A percentile compares a stretch with the other conserved stretches of the same genome.
Conservation (phyloP, 2,888 invertebrate species). For the Margaritifera margaritifera region DNA sequence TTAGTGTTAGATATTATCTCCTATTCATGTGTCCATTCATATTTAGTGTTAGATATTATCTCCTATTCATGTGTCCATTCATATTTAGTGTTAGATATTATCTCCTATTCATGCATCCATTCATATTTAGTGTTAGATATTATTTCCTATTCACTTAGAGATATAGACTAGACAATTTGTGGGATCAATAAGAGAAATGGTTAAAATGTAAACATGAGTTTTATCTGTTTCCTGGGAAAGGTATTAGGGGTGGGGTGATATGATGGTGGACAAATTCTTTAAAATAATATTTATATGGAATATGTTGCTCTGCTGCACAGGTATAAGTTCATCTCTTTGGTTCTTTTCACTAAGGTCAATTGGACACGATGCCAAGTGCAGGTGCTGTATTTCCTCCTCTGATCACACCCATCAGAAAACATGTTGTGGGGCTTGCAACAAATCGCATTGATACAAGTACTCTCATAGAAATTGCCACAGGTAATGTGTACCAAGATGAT, state of each 20-base stretch:
- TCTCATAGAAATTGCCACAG: constrained; percentile 65
- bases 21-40: no score
- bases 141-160: no score
- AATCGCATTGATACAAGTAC: constrained; percentile 65
- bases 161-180: no score
- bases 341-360: neutral
- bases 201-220: no score
- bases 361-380: constrained; percentile 62
- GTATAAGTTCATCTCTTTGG: neutral
- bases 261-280: neutral
- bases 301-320: neutral
- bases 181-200: no score
- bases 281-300: neutral
- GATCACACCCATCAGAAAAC: constrained; percentile 61
- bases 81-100: no score
- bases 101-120: no score
- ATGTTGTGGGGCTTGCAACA: constrained; percentile 45
- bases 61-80: no score
- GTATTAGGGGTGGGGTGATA: neutral
- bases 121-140: no score
- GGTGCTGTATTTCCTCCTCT: constrained; percentile 70
- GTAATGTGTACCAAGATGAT: constrained; percentile 31
- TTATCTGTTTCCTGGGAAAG: no score
- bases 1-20: no score
- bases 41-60: no score